A percentile compares a stretch with the other conserved stretches of the same genome.
Conservation (phyloP, 2,113 vertebrate genomes). For the Silurus meridionalis region DNA sequence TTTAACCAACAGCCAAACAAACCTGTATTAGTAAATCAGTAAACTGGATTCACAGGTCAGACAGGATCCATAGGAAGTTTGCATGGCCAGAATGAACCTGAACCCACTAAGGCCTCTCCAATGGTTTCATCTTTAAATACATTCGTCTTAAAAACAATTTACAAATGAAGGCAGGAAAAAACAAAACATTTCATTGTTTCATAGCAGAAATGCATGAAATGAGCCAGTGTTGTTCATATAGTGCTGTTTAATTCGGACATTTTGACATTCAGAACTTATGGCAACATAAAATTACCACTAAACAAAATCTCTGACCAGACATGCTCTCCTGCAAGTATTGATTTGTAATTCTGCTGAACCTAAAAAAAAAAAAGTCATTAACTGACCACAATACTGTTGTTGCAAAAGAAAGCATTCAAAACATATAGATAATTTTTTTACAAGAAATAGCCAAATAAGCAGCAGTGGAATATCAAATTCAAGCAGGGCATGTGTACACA, state of each 20-base stretch:
- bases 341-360: slow-evolving; percentile 26
- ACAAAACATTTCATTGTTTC: background rate
- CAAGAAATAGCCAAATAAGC: slow-evolving; percentile 22
- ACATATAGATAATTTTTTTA: background rate
- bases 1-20: background rate
- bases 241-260: slow-evolving; percentile 36
- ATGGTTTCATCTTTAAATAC: background rate
- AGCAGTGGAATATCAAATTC: slow-evolving; percentile 21
- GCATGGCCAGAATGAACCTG: background rate
- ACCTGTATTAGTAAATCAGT: background rate
- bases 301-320: slow-evolving; percentile 11
- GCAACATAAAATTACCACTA: slow-evolving; percentile 39
- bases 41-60: background rate
- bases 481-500: slow-evolving; percentile 3
- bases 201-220: background rate
- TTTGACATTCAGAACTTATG: slow-evolving; percentile 38
- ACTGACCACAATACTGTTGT: slow-evolving; percentile 22
- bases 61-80: background rate
- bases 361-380: slow-evolving; percentile 16
- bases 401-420: slow-evolving; percentile 24
- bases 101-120: background rate
- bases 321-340: slow-evolving; percentile 27
- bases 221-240: background rate
- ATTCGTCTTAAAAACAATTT: background rate
- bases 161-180: background rate